Percentiles rank a stretch among this genome's conserved stretches.
phyloP scores from a whole-genome alignment of 2,888 invertebrate species.

The Drosophila paramelanica region DNA sequence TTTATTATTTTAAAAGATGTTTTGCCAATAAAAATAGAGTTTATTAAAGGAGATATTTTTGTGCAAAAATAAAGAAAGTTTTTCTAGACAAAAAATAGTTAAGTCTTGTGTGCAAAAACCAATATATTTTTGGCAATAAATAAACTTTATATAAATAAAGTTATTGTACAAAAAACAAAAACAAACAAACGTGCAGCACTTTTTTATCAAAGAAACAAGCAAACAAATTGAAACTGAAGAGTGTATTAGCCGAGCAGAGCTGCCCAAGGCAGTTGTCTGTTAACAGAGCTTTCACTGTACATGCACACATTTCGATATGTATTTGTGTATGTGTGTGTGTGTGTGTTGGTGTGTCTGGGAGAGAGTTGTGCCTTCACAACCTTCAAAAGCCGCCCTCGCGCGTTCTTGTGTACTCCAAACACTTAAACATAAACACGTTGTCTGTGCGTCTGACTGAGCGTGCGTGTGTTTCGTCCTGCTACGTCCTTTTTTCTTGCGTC shows the following conservation, averaged over 20 bases:
- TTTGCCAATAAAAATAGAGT: not conserved
- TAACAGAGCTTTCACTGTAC: not conserved
- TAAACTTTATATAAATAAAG: too few species aligned
- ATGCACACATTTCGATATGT: constrained; percentile 9
- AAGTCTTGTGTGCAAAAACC: too few species aligned
- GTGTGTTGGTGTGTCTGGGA: constrained; percentile 32
- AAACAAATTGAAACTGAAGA: not conserved
- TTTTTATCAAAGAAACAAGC: not conserved
- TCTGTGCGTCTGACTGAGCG: constrained; percentile 49
- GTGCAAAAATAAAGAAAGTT: too few species aligned
- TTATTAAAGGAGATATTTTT: too few species aligned
- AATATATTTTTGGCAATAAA: too few species aligned
- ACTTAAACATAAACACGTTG: constrained; percentile 78
- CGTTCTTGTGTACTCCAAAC: constrained; percentile 59
- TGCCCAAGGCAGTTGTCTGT: not conserved
- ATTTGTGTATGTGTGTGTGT: constrained; percentile 24
- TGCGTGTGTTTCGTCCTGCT: constrained; percentile 13
- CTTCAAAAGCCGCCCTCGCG: constrained; percentile 41
- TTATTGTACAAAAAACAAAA: not conserved
- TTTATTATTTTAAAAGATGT: not conserved
- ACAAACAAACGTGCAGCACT: too few species aligned
- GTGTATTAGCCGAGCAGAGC: too few species aligned
- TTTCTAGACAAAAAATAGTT: too few species aligned
- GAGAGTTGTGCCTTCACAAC: constrained; percentile 33
- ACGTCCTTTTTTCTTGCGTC: constrained; percentile 65